phyloP scores from a whole-genome alignment of 2,113 vertebrate species.

The Salvelinus fontinalis region DNA sequence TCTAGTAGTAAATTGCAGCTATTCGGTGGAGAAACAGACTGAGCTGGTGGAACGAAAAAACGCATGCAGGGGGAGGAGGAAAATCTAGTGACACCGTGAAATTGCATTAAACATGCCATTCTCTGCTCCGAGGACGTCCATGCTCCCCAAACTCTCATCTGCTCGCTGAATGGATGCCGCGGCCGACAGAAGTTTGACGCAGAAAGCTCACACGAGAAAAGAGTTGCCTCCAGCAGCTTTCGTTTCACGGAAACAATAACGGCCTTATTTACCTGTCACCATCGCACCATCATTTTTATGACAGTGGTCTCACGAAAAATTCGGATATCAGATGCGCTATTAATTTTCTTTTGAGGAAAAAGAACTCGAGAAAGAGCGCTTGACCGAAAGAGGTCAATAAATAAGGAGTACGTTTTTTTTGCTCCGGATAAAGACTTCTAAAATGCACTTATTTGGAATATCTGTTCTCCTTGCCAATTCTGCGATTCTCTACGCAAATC shows the following conservation, averaged over 20 bases:
- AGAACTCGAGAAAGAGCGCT: conserved; percentile 1
- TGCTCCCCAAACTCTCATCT: conserved; percentile 23
- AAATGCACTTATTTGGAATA: conserved; percentile 74
- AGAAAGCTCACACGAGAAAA: conserved; percentile 30
- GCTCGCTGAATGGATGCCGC: conserved; percentile 24
- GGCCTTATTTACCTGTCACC: neutral
- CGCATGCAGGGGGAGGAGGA: conserved; percentile 48
- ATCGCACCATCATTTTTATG: neutral
- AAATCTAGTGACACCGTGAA: conserved; percentile 47
- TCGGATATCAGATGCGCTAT: conserved; percentile 31
- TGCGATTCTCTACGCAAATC: conserved; percentile 58
- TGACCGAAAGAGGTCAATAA: conserved; percentile 31
- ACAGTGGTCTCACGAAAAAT: neutral
- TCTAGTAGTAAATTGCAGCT: conserved; percentile 20
- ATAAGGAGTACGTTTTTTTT: conserved; percentile 20
- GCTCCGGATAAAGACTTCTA: conserved; percentile 13
- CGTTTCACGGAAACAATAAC: neutral
- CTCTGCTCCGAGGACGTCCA: conserved; percentile 34
- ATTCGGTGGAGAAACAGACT: conserved; percentile 17
- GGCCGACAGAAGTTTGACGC: conserved; percentile 19
- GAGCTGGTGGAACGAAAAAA: conserved; percentile 4
- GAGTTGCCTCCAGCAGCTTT: neutral
- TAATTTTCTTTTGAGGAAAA: conserved; percentile 27
- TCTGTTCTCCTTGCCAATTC: conserved; percentile 59
- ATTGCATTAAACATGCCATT: conserved; percentile 57